Evolutionary conservation across 2,797 vertebrate species (phyloP).

Genomic region (Dendrocincla fuliginosa): DNA sequence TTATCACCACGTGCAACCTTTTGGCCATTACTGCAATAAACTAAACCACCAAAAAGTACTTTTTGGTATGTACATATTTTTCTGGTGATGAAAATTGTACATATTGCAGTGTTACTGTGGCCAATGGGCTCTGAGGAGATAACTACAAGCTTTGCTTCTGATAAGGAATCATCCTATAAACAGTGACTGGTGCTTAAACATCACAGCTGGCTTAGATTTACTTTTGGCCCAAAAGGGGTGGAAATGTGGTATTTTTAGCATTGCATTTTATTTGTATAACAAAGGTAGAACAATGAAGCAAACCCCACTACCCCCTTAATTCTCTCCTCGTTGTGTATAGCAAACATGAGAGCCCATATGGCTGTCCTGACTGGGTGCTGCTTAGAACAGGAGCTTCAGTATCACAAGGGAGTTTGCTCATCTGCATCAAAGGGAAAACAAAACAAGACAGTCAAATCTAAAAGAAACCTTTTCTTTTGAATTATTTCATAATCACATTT

Average conservation of each 20-base stretch:
- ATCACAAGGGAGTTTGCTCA: background rate
- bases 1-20: background rate
- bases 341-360: background rate
- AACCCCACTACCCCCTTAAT: background rate
- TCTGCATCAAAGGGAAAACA: background rate
- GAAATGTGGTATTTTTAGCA: background rate
- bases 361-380: background rate
- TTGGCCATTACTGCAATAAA: background rate
- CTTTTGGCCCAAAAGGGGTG: background rate
- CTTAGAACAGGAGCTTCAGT: background rate
- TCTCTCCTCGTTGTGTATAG: background rate
- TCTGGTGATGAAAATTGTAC: background rate
- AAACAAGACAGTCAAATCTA: background rate
- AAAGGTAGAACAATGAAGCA: background rate
- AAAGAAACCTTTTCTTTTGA: background rate
- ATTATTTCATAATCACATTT: background rate
- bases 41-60: background rate
- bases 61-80: background rate
- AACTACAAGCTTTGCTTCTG: background rate
- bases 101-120: background rate
- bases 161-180: background rate
- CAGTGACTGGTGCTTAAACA: background rate
- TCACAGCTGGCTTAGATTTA: background rate
- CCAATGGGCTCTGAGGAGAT: background rate
- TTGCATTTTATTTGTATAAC: background rate